A percentile compares a stretch with the other conserved stretches of the same genome.
Evolutionary conservation across 2,797 vertebrate species (phyloP).

Genomic region (Prunella strophiata): DNA sequence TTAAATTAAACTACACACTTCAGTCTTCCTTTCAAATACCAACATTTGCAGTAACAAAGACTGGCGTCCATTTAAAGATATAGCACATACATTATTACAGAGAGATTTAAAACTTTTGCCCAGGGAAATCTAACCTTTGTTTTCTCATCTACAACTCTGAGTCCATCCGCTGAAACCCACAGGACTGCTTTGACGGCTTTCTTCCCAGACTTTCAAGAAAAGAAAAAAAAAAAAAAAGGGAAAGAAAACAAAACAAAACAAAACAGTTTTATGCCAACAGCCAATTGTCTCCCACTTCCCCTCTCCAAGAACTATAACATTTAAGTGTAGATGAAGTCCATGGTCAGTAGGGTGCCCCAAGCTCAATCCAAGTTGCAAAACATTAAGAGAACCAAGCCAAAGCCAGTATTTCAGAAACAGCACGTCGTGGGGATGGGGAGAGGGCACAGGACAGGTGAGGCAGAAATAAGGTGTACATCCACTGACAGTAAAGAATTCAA

Average conservation of each 20-base stretch:
- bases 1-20: background rate
- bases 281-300: constrained; percentile 27
- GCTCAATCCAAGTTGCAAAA: constrained; percentile 77
- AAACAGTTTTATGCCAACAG: constrained; percentile 36
- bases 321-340: constrained; percentile 73
- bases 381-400: constrained; percentile 76
- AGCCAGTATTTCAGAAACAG: constrained; percentile 74
- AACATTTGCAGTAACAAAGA: background rate
- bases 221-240: background rate
- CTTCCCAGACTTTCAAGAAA: constrained; percentile 89
- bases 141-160: constrained; percentile 97
- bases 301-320: constrained; percentile 69
- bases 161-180: constrained; percentile 97
- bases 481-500: constrained; percentile 73
- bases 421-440: constrained; percentile 38
- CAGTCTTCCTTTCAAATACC: background rate
- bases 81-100: background rate
- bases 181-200: constrained; percentile 95
- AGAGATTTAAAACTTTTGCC: background rate
- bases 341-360: constrained; percentile 75
- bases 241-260: background rate
- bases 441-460: constrained; percentile 56
- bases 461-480: constrained; percentile 68
- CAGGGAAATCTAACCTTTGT: constrained; percentile 89
- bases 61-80: background rate